Conservation (phyloP, 2,797 vertebrate genomes). For the Ptychobarbus kaznakovi region DNA sequence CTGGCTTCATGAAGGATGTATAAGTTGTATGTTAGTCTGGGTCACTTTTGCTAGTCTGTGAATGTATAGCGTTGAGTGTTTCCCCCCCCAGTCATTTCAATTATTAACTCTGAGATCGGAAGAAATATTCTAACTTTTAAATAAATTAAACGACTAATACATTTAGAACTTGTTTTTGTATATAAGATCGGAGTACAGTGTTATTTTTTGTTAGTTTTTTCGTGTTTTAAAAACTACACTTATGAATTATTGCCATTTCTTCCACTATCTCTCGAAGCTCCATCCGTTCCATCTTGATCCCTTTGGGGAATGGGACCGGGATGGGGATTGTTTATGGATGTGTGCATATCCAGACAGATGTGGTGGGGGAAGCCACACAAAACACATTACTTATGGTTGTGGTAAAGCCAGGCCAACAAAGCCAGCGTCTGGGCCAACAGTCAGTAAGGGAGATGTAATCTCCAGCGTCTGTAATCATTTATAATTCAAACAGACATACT, state of each 20-base stretch:
- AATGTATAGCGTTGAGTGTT: not conserved
- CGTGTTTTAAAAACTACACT: not conserved
- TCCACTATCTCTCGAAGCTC: not conserved
- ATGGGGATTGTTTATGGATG: constrained; percentile 16
- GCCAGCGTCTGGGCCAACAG: no score
- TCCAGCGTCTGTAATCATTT: constrained; percentile 9
- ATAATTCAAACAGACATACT: constrained; percentile 32
- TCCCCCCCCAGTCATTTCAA: not conserved
- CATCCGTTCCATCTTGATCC: not conserved
- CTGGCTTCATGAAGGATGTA: constrained; percentile 19
- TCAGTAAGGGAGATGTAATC: constrained; percentile 4
- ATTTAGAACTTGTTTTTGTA: not conserved
- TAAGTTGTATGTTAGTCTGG: constrained; percentile 6
- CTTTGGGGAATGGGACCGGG: not conserved
- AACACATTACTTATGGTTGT: constrained; percentile 38
- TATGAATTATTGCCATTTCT: not conserved
- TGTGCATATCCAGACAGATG: constrained; percentile 33
- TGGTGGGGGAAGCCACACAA: constrained; percentile 26
- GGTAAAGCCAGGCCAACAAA: constrained; percentile 9
- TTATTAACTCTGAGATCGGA: not conserved
- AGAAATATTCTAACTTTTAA: not conserved
- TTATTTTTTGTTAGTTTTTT: not conserved
- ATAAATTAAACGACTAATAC: not conserved
- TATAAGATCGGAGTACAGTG: not conserved
- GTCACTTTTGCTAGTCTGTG: not conserved